Percentiles rank a stretch among this genome's conserved stretches.
These are phyloP conservation scores for Callorhinus ursinus DNA, from an alignment of 2,113 vertebrate genomes.

Conservation along the genomic window DNA sequence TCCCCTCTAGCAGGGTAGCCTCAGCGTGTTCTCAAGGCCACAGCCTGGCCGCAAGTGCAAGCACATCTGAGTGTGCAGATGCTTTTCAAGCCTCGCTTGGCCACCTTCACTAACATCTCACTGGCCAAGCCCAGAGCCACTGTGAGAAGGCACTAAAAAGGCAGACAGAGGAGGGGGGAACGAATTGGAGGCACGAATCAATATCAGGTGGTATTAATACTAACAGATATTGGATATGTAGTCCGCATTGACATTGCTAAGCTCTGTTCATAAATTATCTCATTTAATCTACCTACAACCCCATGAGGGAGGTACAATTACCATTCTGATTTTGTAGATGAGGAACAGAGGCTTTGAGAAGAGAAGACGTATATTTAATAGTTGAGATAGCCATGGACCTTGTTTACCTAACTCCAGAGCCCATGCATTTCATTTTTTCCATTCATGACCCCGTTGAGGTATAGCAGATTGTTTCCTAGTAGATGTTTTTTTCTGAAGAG, in stretches of 20 bases:
- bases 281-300: neutral
- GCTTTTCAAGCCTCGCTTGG: neutral
- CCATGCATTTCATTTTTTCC: neutral
- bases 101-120: neutral
- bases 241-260: neutral
- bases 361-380: neutral
- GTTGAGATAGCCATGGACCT: neutral
- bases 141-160: neutral
- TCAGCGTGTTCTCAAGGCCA: neutral
- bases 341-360: neutral
- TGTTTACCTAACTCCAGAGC: too few species aligned
- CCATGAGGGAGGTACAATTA: neutral
- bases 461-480: neutral
- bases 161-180: neutral
- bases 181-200: neutral
- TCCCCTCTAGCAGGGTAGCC: neutral
- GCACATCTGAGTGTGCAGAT: fast-evolving
- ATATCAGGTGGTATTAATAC: neutral
- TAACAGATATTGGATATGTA: neutral
- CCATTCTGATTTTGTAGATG: neutral
- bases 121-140: neutral
- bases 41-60: neutral
- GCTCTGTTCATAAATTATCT: neutral
- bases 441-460: neutral
- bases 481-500: neutral